Evolutionary conservation across 2,113 vertebrate species (phyloP), one percentile per base, ranked within the genome.

Genomic region (Hyperopisus bebe): DNA sequence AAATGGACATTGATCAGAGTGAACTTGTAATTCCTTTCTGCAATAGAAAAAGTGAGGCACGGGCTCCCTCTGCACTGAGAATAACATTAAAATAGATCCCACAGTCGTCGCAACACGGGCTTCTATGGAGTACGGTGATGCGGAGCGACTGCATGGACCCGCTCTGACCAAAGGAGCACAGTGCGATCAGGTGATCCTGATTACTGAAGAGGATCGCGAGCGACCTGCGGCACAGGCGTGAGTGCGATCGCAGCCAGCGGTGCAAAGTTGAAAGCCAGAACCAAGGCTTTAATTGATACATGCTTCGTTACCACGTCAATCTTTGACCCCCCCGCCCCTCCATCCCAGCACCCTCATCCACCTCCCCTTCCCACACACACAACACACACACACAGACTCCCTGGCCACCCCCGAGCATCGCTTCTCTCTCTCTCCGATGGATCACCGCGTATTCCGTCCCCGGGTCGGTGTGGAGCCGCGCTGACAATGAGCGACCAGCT

Each of bases 191-290:
- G 93, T 93, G 93, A 92, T 92, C 91, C 91, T 83, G 89, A 91
- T 90, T 92, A 90, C 91, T 84, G 93, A 92, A 91, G 93, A 91
- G 92, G 89, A 88, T 91, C 92, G 91, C 91, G 13, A 92, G 94
- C 94, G 92, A 93, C 91, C 94, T 92, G 94, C 95, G 94, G 92
- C 92, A 92, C 92, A 91, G 92, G 94, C 93, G 92, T 93, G 90
- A 92, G 84, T 91, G 91, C 89, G 89, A 91, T 91, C 89, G 90
- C 89, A 92, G 91, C 91, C 92, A 35, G 90, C 92, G 90, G 89
- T 88, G 91, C 90, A 93, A 95, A 95, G 93, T 96, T 96, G 89
- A 92, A 95, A 88, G 92, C 90, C 90, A 80, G 21, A 92, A 93
- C 91, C 91, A 92, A 92, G 93, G 94, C 92, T 93, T 93, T 93